A percentile compares a stretch with the other conserved stretches of the same genome.
phyloP scores from a whole-genome alignment of 2,113 vertebrate genomes.

The Pampusana beccarii region DNA sequence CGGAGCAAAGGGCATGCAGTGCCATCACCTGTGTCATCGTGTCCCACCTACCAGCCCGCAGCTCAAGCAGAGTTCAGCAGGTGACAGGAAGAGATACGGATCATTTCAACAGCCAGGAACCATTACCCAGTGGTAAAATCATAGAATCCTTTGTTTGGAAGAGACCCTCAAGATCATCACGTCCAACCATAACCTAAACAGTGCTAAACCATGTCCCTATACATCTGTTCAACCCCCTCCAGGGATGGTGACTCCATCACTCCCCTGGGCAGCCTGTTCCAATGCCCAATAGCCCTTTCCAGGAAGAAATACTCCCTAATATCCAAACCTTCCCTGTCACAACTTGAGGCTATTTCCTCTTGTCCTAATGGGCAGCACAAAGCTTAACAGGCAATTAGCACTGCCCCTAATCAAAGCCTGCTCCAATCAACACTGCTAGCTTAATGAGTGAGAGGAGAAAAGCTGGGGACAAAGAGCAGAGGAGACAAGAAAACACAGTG shows the following conservation, averaged over 20 bases:
- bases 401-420: neutral
- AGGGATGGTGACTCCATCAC: too few relatives aligned
- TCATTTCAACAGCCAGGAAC: neutral
- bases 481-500: neutral
- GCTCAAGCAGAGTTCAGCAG: neutral
- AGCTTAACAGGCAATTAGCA: neutral
- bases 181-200: too few relatives aligned
- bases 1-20: neutral
- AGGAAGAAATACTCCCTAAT: too few relatives aligned
- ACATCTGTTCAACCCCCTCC: too few relatives aligned
- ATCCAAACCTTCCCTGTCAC: too few relatives aligned
- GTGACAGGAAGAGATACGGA: neutral
- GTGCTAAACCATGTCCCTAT: too few relatives aligned
- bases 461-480: accelerated
- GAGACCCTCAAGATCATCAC: too few relatives aligned
- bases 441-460: neutral
- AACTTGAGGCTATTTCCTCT: too few relatives aligned
- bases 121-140: neutral
- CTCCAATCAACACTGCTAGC: neutral
- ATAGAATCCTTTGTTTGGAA: too few relatives aligned
- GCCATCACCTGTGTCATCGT: neutral
- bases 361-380: neutral
- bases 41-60: neutral
- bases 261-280: too few relatives aligned
- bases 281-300: too few relatives aligned